A percentile compares a stretch with the other conserved stretches of the same genome.
Evolutionary conservation across 37 sponge, comb jelly and placozoan species (phyloP).

Genomic region (Ephydatia muelleri): DNA sequence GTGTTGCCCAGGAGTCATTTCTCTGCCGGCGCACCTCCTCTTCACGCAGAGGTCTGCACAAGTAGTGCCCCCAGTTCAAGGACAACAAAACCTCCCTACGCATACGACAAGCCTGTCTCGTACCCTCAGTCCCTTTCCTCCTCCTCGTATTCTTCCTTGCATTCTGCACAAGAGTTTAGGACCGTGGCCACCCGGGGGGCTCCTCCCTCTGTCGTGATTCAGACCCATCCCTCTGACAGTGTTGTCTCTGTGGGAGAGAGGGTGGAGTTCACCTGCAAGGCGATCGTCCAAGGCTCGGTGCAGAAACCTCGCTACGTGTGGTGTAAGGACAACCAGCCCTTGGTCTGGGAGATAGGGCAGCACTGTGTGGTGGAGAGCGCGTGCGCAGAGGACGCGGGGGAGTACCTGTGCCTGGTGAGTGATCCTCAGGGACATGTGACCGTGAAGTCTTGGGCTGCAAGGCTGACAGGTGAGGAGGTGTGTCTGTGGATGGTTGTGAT

Average conservation of each 20-base stretch:
- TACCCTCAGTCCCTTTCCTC: background rate
- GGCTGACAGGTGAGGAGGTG: background rate
- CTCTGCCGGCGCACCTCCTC: background rate
- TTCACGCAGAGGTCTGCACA: background rate
- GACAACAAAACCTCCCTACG: background rate
- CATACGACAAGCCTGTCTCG: too few species aligned
- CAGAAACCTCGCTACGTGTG: conserved; percentile 36
- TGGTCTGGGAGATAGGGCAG: conserved; percentile 34
- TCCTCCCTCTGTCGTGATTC: background rate
- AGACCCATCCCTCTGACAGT: background rate
- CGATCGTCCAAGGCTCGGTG: background rate
- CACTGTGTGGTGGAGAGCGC: conserved; percentile 20
- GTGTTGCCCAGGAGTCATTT: too few species aligned
- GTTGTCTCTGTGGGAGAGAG: conserved; percentile 5
- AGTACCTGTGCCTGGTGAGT: conserved; percentile 52
- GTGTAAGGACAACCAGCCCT: conserved; percentile 54
- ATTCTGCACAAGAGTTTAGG: background rate
- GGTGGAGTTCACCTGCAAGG: conserved; percentile 33
- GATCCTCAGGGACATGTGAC: background rate
- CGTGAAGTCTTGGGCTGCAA: conserved; percentile 14
- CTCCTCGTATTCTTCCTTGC: background rate
- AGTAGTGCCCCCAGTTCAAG: background rate
- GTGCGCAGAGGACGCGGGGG: conserved; percentile 33
- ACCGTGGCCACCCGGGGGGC: background rate
- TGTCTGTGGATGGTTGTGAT: too few species aligned